Evolutionary conservation across 1,140 invertebrate species (phyloP), one percentile per base, ranked within the genome.

Genomic region (Cherax destructor): DNA sequence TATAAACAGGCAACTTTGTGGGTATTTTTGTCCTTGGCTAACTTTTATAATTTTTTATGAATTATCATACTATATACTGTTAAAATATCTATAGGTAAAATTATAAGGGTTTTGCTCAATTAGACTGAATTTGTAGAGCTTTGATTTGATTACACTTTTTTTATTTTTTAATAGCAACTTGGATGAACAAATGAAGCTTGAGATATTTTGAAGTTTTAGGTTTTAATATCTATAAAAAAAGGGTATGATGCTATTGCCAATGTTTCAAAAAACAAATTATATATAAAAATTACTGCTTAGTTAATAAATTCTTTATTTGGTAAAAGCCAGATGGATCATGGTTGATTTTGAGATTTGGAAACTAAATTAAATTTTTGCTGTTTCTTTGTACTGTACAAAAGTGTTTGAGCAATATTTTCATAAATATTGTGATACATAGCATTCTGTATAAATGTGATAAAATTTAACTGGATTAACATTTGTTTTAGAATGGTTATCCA

Each of bases 401-500:
- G 21, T 69, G 65, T 69, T 21, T 18, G 6, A 69, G 65, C 65
- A 69, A 21, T 69, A 69, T 69, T 69, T 69, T 69, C 65, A 69
- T 5, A 69, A 69, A 16, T 69, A 69, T 59, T 59, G 65, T 69
- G 65, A 6, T 69, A 11, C 65, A 69, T 18, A 59, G 56, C 56
- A 10, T 10, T 16, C 56, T 69, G 65, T 69, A 18, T 69, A 69
- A 69, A 69, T 16, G 13, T 18, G 21, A 69, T 69, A 11, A 21
- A 59, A 10, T 5, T 69, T 69, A 69, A 13, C 13, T 52, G 78
- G 76, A 47, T 78, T 78, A 41, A 78, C n/a, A 78, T 76, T 76
- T 76, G 30, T 50, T 79, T 79, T 49, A 79, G 78, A 79, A 79
- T 79, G 78, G 41, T 79, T 79, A 79, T 79, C 47, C 47, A 13